Base-by-base conservation (phyloP, 2,113 vertebrate species). In the Maccullochella peelii region DNA sequence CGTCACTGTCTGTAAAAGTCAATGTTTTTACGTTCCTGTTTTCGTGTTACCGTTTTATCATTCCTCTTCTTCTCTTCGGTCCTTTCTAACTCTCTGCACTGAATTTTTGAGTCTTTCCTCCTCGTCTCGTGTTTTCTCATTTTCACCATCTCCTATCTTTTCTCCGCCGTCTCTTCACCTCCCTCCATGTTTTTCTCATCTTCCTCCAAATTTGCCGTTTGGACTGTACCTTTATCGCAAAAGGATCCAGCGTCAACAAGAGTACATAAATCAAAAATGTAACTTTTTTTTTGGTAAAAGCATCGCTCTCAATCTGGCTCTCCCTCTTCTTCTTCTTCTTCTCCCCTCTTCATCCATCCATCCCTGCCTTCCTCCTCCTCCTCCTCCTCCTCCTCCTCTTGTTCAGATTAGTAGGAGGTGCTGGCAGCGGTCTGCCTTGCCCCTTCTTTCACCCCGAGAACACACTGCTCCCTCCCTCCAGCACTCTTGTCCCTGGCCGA, bases 361-460 rank as follows among this genome's bases (percentile, higher is more conserved):
- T 75, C 66, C 62, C 20, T 40, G 8, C 63, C 58, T 54, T 16
- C 70, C 16, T 55, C 59, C 77, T 42, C 30, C 61, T 44, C 25
- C 33, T 70, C 52, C 68, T 79, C 82, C 38, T 66, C 76, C 36
- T 71, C 63, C 54, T 72, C 79, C 80, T 86, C 73, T 86, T 75
- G 85, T 90, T 77, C 65, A 23, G 85, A 89, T 83, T 93, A 94
- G 85, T 85, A 84, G 90, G 85, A 92, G 89, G 94, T 93, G 73
- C 91, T 94, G 95, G 95, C 95, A 95, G 85, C 84, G 62, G 63
- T 42, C 82, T 86, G 54, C 59, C 57, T 62, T 95, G 95, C 91
- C 95, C 95, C 92, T 80, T 88, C 90, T 84, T 93, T 96, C 95
- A 96, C 95, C 95, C 95, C 94, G 88, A 90, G 93, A 91, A 94